Percentiles rank a stretch among this genome's conserved stretches.
These are phyloP conservation scores for Liopterus haemorrhoidalis DNA, from an alignment of 2,888 invertebrate genomes.

Conservation along the genomic window DNA sequence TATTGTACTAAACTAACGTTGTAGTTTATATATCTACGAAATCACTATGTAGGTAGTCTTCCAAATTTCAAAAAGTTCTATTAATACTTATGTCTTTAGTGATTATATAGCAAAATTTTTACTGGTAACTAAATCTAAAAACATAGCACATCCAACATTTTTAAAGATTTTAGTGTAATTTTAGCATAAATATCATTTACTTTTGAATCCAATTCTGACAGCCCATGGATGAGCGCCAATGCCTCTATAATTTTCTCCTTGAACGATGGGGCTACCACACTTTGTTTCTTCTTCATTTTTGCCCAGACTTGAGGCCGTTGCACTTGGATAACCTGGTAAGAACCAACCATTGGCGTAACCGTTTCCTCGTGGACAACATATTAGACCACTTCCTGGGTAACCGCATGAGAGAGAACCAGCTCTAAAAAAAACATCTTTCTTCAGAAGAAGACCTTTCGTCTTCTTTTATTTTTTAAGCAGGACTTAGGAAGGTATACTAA, in stretches of 20 bases:
- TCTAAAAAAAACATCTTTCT: no score
- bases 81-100: no score
- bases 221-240: conserved; percentile 73
- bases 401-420: conserved; percentile 57
- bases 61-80: no score
- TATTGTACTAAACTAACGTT: no score
- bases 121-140: no score
- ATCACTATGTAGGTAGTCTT: no score
- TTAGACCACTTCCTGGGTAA: conserved; percentile 49
- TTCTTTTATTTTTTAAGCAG: neutral
- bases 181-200: conserved; percentile 47
- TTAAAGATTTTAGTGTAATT: no score
- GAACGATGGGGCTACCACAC: conserved; percentile 62
- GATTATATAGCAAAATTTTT: no score
- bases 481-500: neutral
- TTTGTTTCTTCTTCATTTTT: conserved; percentile 46
- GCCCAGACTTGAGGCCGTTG: neutral
- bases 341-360: conserved; percentile 14
- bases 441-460: neutral
- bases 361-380: conserved; percentile 55
- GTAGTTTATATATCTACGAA: no score
- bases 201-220: conserved; percentile 67
- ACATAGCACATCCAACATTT: no score
- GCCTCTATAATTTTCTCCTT: conserved; percentile 58
- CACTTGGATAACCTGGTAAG: conserved; percentile 8